Evolutionary conservation across 2,797 vertebrate species (phyloP), one percentile per base, ranked within the genome.

Genomic region (Rhinophrynus dorsalis): DNA sequence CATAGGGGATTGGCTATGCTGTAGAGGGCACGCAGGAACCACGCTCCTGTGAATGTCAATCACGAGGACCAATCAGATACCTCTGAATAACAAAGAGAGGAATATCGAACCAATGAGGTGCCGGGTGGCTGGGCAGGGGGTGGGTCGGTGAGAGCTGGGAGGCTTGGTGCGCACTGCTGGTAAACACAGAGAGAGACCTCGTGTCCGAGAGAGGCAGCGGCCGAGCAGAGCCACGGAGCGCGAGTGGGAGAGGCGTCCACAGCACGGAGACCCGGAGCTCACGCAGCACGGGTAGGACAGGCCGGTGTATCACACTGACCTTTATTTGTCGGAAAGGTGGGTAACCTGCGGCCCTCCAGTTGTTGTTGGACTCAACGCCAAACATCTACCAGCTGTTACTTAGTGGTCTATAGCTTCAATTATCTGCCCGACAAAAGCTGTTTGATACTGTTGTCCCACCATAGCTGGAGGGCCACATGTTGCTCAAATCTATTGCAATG

Each of bases 111-210:
- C 68, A 72, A 58, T 72, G 57, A 30, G 37, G 9, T 0, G 7
- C 0, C 0, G 3, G 24, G 9, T 2, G 7, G 9, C 9, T 5
- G 26, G 21, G 3, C 5, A 32, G 32, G 11, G 50, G 60, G 68
- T 10, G 68, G 52, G 13, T n/a, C 42, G 3, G 32, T 6, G 17
- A 3, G 58, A 13, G 7, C 15, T 42, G 38, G 58, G 21, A 18
- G 18, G n/a, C 6, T 35, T 10, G 18, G 62, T 66, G 64, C 38
- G 30, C 30, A 50, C 48, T 5, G 57, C 56, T 72, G 68, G 68
- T 72, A 72, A 72, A 72, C 68, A 72, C 12, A 23, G 37, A n/a
- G n/a, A n/a, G 18, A 40, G 18, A 48, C 58, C 72, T 38, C 56
- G 72, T 48, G 2, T 42, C 27, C 20, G n/a, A 38, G 33, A 6